Evolutionary conservation across 64 coral and sea anemone genomes (phyloP), one percentile per base, ranked within the genome.

Genomic region (Montipora foliosa): DNA sequence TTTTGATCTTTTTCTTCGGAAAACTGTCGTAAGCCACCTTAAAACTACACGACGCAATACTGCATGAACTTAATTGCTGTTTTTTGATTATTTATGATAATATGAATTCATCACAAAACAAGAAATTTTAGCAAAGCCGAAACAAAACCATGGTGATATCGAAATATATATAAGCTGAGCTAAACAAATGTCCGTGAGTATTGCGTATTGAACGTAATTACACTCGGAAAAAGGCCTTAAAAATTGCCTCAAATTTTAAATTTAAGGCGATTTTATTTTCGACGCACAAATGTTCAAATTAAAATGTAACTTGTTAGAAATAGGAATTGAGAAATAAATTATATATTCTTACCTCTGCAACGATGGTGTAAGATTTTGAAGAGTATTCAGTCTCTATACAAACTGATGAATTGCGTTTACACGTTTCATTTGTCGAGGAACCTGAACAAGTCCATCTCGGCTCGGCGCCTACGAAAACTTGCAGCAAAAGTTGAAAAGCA

Each of bases 401-500:
- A 66, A 70, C 49, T 49, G 89, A 90, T 73, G 76, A 81, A 84
- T 91, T 96, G 53, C 61, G 88, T 0, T 86, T 19, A 79, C 98
- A 99, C 5, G 95, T 96, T 66, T 89, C 83, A 47, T 96, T 99
- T 15, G 81, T 49, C 4, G 74, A 79, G 47, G 95, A 96, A 92
- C 69, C 24, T 15, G 84, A 71, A 94, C 98, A 99, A 60, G 47
- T 86, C 98, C 98, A 96, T 5, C 49, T 74, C 44, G 98, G 98
- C 37, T 89, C 77, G 8, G 92, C 95, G 44, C 88, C 98, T 0
- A 96, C 92, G 76, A 96, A 99, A 15, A 99, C 95, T 75, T 94
- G 95, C 59, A 99, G 76, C 17, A 99, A 61, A 75, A 99, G 92
- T 92, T 99, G 98, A 89, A 96, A 94, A 17, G 98, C 95, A 24